Conservation (phyloP, 1,140 invertebrate species). For the Sitophilus oryzae region DNA sequence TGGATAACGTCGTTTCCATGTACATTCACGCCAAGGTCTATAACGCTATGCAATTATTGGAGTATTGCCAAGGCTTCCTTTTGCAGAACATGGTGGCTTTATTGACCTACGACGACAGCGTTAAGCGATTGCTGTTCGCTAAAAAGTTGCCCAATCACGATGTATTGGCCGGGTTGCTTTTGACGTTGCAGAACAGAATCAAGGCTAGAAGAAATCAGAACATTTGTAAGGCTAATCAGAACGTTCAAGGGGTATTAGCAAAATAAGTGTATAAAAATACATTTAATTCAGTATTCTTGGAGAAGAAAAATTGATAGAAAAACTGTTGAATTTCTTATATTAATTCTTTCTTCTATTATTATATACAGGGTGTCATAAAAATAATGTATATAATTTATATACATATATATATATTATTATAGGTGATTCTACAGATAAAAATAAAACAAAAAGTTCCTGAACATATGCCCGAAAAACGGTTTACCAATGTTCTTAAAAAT, state of each 20-base stretch:
- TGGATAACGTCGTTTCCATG: constrained; percentile 86
- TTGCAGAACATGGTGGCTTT: constrained; percentile 91
- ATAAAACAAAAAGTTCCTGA: too few relatives aligned
- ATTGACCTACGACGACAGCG: constrained; percentile 84
- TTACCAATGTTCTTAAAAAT: too few relatives aligned
- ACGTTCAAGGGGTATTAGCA: neutral
- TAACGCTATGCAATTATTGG: constrained; percentile 75
- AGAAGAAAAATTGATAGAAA: neutral
- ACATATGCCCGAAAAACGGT: too few relatives aligned
- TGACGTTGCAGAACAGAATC: constrained; percentile 73
- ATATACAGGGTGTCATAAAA: too few relatives aligned
- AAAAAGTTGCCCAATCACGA: constrained; percentile 87
- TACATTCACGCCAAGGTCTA: constrained; percentile 92
- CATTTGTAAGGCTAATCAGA: constrained; percentile 30
- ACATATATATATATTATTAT: too few relatives aligned
- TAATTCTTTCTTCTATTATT: too few relatives aligned
- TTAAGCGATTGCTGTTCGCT: constrained; percentile 80
- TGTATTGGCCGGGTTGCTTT: constrained; percentile 72
- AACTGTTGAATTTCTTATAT: too few relatives aligned
- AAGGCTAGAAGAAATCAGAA: constrained; percentile 50
- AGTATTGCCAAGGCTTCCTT: constrained; percentile 83
- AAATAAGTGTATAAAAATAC: neutral
- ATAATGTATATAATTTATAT: too few relatives aligned
- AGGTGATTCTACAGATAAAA: too few relatives aligned
- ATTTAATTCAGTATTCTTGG: too few relatives aligned